Evolutionary conservation across 2,888 invertebrate genomes (phyloP).

Genomic region (Stenodera caucasica): DNA sequence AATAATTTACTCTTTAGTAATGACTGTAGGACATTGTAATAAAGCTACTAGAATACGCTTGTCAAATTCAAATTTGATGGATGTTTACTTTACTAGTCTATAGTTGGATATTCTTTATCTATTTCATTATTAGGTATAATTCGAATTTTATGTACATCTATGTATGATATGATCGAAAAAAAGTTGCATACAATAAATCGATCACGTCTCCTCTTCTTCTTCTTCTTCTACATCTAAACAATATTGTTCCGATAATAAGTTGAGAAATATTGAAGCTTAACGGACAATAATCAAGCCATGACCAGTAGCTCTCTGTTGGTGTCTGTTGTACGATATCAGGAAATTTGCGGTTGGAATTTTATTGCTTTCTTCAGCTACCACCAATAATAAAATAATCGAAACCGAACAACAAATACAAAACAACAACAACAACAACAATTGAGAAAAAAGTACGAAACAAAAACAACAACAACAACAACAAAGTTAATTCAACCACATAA

Average conservation of each 20-base stretch:
- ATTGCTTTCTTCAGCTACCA: conserved; percentile 19
- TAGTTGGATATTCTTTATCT: neutral
- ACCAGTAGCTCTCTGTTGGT: too few species aligned
- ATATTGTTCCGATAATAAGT: conserved; percentile 4
- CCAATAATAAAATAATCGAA: neutral
- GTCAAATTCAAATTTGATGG: neutral
- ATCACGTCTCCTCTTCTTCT: neutral
- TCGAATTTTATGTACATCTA: too few species aligned
- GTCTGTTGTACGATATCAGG: conserved; percentile 15
- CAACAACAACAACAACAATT: neutral
- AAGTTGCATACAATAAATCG: conserved; percentile 1
- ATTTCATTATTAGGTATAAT: neutral
- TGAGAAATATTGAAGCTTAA: conserved; percentile 10
- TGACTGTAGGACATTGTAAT: neutral
- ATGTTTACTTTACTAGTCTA: neutral
- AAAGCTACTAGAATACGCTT: neutral
- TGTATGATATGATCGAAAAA: too few species aligned
- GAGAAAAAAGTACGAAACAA: neutral
- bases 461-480: neutral
- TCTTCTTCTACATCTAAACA: neutral
- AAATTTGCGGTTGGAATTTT: conserved; percentile 28
- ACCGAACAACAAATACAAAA: too few species aligned
- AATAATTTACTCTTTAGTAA: neutral
- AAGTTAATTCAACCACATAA: neutral
- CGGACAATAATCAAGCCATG: conserved; percentile 24